Base-by-base conservation (phyloP, 92 coral and sea anemone species). In the Zoanthus solanderi region DNA sequence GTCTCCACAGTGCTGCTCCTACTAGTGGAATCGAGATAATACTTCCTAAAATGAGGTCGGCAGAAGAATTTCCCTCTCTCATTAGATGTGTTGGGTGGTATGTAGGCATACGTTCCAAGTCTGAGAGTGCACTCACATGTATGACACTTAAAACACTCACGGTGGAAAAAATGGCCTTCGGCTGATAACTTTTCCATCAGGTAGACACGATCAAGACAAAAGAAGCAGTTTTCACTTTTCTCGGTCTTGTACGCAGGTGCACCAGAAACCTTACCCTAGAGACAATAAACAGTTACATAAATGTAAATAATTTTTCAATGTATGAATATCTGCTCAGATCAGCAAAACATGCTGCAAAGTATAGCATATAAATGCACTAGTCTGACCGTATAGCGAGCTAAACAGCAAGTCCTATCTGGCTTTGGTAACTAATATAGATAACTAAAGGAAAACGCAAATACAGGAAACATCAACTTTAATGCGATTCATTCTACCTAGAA, bases 81-180 rank as follows among this genome's bases (percentile, higher is more conserved):
- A 18, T 92, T 93, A 2, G 93, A 78, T 0, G 92, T 75, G 85
- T 92, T 89, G 9, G 99, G 98, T 28, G 92, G 90, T 10, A 95
- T 90, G 84, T 95, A 97, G 9, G 95, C 95, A 78, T 97, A 97
- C 47, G 95, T 91, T 4, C 99, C 99, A 46, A 97, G 88, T 71
- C 99, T 88, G 34, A 97, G 87, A 0, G 98, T 95, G 78, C 92
- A 90, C 79, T 94, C 94, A 84, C 99, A 97, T 52, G 91, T 90
- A 78, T 92, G 94, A 76, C 99, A 97, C 85, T 92, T 94, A 92
- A 97, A 97, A 63, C 99, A 97, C 66, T 97, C 98, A 44, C 99
- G 94, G 85, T 97, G 99, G 89, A 97, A 97, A 79, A 97, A 97
- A 89, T 93, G 98, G 3, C 99, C 99, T 89, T 97, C 99, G 12